Conservation (phyloP, 2,888 invertebrate species). For the Ophion slaviceki region DNA sequence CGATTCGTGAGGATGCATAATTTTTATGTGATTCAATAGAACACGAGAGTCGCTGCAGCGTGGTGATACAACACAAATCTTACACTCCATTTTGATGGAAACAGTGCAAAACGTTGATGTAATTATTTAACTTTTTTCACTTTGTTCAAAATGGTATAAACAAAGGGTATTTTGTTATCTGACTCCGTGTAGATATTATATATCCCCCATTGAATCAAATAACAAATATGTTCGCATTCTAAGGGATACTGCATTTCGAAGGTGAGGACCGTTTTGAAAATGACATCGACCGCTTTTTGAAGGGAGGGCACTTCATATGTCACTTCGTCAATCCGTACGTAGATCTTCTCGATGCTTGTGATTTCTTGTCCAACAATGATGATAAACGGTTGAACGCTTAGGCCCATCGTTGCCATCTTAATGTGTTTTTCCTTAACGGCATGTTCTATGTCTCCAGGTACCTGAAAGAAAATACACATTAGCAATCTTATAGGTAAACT, state of each 20-base stretch:
- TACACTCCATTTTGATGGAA: slow-evolving; percentile 19
- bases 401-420: slow-evolving; percentile 40
- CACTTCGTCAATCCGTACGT: slow-evolving; percentile 7
- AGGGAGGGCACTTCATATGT: slow-evolving; percentile 46
- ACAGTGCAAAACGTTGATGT: neutral
- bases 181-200: slow-evolving; percentile 35
- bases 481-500: neutral
- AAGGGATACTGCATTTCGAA: slow-evolving; percentile 33
- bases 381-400: slow-evolving; percentile 31
- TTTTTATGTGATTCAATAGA: neutral
- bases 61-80: slow-evolving; percentile 9
- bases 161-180: slow-evolving; percentile 40
- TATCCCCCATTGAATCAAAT: slow-evolving; percentile 44
- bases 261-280: slow-evolving; percentile 29
- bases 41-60: neutral
- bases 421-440: slow-evolving; percentile 16
- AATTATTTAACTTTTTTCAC: neutral
- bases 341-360: too few species aligned
- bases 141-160: slow-evolving; percentile 45
- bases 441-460: slow-evolving; percentile 42
- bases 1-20: slow-evolving; percentile 14
- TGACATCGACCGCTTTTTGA: slow-evolving; percentile 31
- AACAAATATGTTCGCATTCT: slow-evolving; percentile 41
- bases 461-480: slow-evolving; percentile 22
- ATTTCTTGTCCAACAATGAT: too few species aligned